These are phyloP conservation scores for Cervus canadensis DNA, from an alignment of 2,113 vertebrate genomes.

Conservation along the genomic window DNA sequence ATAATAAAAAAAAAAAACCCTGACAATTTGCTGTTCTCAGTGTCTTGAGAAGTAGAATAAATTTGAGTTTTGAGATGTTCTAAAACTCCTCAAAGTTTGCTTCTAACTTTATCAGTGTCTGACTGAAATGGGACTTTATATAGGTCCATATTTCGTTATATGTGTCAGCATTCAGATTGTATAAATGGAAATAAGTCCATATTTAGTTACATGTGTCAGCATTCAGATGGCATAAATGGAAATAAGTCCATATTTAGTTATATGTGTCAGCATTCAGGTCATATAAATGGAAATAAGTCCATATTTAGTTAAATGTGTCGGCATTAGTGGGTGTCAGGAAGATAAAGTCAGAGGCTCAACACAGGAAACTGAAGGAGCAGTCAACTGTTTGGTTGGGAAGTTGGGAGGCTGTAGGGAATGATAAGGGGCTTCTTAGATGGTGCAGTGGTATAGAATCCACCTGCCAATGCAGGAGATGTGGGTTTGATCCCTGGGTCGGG, in stretches of 20 bases:
- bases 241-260: neutral
- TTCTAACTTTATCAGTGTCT: neutral
- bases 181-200: neutral
- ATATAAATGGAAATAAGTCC: neutral
- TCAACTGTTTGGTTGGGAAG: neutral
- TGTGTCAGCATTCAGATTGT: too few species aligned
- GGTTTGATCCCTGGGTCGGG: neutral
- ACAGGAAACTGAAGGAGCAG: neutral
- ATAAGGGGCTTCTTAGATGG: neutral
- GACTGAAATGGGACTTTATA: neutral
- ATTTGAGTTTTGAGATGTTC: neutral
- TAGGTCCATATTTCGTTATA: neutral
- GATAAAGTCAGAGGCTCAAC: neutral
- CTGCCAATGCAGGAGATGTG: neutral
- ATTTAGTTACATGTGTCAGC: too few species aligned
- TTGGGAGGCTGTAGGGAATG: neutral
- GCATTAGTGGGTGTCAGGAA: neutral
- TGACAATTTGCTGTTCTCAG: neutral
- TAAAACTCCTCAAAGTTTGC: neutral
- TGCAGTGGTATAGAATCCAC: neutral
- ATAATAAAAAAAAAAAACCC: neutral
- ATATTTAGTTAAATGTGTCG: accelerated
- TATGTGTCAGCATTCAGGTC: too few species aligned
- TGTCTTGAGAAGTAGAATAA: neutral
- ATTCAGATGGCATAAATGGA: neutral